Conservation (phyloP, 2,113 vertebrate genomes). For the Neopipo cinnamomea region DNA sequence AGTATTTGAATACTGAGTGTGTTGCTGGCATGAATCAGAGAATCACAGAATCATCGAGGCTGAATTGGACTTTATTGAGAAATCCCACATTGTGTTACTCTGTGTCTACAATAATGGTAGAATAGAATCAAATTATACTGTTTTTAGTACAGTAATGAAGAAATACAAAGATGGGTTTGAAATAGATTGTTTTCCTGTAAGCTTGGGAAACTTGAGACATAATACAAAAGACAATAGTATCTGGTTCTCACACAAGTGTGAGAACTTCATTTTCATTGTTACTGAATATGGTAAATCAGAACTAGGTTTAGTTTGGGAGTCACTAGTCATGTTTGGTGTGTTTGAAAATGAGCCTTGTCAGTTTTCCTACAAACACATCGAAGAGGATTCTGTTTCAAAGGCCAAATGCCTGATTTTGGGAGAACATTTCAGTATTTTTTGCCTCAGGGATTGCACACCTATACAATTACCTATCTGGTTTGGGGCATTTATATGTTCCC, state of each 20-base stretch:
- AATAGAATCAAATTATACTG: neutral
- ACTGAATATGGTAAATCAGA: neutral
- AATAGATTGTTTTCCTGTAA: neutral
- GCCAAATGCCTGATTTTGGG: neutral
- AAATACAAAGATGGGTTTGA: neutral
- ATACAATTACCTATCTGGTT: neutral
- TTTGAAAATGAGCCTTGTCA: neutral
- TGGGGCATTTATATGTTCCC: neutral
- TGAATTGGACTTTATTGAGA: neutral
- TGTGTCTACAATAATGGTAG: neutral
- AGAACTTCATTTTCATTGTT: neutral
- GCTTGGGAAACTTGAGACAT: neutral
- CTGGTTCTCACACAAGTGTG: neutral
- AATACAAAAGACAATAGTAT: neutral
- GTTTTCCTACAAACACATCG: neutral
- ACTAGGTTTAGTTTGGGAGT: neutral
- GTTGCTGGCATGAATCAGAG: neutral
- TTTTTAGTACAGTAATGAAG: neutral
- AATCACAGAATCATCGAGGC: neutral
- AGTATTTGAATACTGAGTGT: neutral
- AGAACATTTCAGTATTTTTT: neutral
- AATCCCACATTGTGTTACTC: neutral
- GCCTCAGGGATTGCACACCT: neutral
- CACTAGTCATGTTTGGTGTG: neutral
- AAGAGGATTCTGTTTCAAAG: neutral